Evolutionary conservation across 2,888 invertebrate species (phyloP), one percentile per base, ranked within the genome.

Genomic region (Dicycla oo): DNA sequence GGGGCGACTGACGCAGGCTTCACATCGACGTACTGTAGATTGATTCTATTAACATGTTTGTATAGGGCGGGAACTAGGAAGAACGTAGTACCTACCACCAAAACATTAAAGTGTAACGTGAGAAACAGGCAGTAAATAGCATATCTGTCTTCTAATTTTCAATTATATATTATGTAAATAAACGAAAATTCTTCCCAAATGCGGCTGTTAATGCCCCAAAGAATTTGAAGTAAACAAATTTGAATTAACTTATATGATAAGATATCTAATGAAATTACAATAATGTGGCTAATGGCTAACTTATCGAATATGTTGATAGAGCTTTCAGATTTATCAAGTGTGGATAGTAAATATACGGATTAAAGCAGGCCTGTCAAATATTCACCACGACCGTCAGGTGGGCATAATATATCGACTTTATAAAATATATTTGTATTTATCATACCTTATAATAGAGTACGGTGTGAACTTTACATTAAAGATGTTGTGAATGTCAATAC

Each of bases 21-120:
- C 83, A 81, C 82, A 84, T 78, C 67, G 63, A 75, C 26, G 66
- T 70, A 72, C 68, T 70, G 81, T 75, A 80, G 61, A 84, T 86
- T 82, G 83, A 78, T 80, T 85, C 73, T 64, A 83, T 85, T 86
- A 82, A 63, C 84, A 80, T 86, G 61, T 78, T 81, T 84, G 68
- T 51, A 23, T 58, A 57, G 66, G 69, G 75, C 70, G 70, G 68
- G 51, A 69, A 83, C 71, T 38, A 49, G 38, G 54, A 49, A 5
- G 18, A 54, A 53, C 34, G 40, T 64, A 30, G 4, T 43, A 38
- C 20, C 49, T 43, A 38, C 20, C 49, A 47, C 23, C 60, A 73
- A 70, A 34, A 60, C 60, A 69, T 45, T 23, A 30, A 75, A 73
- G n/a, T 76, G 53, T 69, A 75, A 72, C 86, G 84, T 85, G 86